These are phyloP conservation scores for Petromus typicus DNA, from an alignment of 2,113 vertebrate genomes.

Conservation along the genomic window DNA sequence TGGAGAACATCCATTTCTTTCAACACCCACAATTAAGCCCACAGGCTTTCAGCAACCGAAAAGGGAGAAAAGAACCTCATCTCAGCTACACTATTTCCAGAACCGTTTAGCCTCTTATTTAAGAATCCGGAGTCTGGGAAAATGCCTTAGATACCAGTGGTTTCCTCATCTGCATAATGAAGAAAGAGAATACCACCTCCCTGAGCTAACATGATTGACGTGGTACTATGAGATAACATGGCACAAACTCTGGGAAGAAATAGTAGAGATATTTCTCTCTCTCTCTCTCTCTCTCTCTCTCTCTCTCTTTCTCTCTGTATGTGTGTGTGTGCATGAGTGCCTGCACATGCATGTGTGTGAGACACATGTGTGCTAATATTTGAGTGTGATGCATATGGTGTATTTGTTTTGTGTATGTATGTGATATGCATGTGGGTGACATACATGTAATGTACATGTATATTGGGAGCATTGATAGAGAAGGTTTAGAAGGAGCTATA, in stretches of 20 bases:
- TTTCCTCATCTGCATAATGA: not conserved
- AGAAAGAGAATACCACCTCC: not conserved
- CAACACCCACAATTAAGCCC: not conserved
- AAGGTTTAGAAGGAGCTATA: not conserved
- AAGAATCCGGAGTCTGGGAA: constrained; percentile 1
- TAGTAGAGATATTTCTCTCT: not conserved
- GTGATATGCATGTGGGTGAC: no score
- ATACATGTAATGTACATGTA: not conserved
- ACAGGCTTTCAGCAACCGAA: not conserved
- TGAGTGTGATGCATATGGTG: not conserved
- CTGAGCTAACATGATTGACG: not conserved
- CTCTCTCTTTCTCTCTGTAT: no score
- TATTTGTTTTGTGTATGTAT: no score
- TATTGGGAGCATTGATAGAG: not conserved
- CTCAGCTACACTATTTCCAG: not conserved
- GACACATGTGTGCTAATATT: no score
- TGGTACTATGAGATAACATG: no score
- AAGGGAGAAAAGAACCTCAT: not conserved
- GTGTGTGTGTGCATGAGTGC: not conserved
- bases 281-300: no score
- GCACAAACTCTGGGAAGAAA: not conserved
- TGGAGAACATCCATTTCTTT: not conserved
- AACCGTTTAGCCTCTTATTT: constrained; percentile 12
- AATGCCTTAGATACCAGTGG: not conserved
- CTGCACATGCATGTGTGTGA: not conserved